Percentiles rank a stretch among this genome's conserved stretches.
phyloP scores from a whole-genome alignment of 1,140 invertebrate genomes.

The Drosophila kanapiae region DNA sequence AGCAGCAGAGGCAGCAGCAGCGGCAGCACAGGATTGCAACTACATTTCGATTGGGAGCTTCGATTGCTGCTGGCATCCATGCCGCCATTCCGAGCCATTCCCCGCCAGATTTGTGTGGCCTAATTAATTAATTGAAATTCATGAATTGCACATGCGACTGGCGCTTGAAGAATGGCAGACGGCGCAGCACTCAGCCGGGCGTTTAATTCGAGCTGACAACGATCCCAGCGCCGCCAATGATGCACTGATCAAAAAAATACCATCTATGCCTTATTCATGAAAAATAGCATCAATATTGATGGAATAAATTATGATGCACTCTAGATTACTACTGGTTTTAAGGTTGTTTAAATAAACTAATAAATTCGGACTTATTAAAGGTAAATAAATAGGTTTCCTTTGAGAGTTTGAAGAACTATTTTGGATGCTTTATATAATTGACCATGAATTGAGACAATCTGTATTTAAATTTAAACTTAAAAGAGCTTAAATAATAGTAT shows the following conservation, averaged over 20 bases:
- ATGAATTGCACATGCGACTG: conserved; percentile 81
- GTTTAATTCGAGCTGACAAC: conserved; percentile 56
- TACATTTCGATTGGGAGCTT: conserved; percentile 68
- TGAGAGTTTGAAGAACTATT: neutral
- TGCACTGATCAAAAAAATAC: conserved; percentile 20
- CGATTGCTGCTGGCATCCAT: conserved; percentile 50
- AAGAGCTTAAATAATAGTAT: neutral
- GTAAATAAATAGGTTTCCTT: neutral
- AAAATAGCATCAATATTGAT: neutral
- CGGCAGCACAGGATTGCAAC: conserved; percentile 43
- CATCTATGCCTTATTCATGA: no score
- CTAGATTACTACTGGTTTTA: neutral
- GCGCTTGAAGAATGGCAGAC: conserved; percentile 61
- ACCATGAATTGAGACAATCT: neutral
- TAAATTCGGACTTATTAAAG: neutral
- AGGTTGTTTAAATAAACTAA: neutral
- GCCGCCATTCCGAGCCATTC: conserved; percentile 7
- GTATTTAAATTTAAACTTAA: neutral
- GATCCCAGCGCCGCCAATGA: conserved; percentile 41
- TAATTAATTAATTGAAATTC: conserved; percentile 83
- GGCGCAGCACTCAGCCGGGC: conserved; percentile 31
- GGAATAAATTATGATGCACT: neutral
- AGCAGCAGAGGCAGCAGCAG: conserved; percentile 53
- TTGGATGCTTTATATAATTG: neutral
- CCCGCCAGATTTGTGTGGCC: conserved; percentile 70